Percentiles rank a stretch among this genome's conserved stretches.
phyloP scores from a whole-genome alignment of 2,888 invertebrate genomes.

The Trichogramma dendrolimi region DNA sequence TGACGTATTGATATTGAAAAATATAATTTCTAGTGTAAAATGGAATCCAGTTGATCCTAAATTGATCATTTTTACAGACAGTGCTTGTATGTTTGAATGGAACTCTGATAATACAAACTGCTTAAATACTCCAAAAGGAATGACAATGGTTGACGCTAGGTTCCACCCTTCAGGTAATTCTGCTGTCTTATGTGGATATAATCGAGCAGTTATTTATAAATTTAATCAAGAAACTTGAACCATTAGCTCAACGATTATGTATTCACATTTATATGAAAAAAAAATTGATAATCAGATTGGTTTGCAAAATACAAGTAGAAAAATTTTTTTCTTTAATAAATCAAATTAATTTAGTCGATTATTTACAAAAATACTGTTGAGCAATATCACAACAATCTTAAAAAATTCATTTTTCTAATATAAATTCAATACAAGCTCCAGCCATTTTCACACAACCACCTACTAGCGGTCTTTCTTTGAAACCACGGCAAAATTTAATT shows the following conservation, averaged over 20 bases:
- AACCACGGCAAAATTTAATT: slow-evolving; percentile 56
- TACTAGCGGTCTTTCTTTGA: slow-evolving; percentile 61
- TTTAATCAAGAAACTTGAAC: neutral
- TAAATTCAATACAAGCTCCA: slow-evolving; percentile 50
- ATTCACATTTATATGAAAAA: neutral
- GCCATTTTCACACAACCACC: slow-evolving; percentile 65
- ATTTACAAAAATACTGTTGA: neutral
- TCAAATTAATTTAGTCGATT: slow-evolving; percentile 13
- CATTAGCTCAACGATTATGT: too few species aligned
- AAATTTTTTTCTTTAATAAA: slow-evolving; percentile 5
- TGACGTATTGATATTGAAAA: slow-evolving; percentile 44
- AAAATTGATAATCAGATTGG: neutral
- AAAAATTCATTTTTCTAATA: slow-evolving; percentile 14
- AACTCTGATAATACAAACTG: slow-evolving; percentile 34
- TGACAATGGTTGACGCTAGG: slow-evolving; percentile 39
- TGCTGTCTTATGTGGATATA: slow-evolving; percentile 42
- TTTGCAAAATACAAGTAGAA: neutral
- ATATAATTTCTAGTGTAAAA: slow-evolving; percentile 41
- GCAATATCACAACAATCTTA: neutral
- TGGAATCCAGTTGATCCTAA: slow-evolving; percentile 40
- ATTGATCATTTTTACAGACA: slow-evolving; percentile 42
- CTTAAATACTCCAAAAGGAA: slow-evolving; percentile 38
- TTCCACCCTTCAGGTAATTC: slow-evolving; percentile 41
- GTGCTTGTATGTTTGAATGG: slow-evolving; percentile 43
- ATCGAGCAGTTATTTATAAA: slow-evolving; percentile 34